Evolutionary conservation across 2,888 invertebrate species (phyloP).

Genomic region (Hypomecis atomaria): DNA sequence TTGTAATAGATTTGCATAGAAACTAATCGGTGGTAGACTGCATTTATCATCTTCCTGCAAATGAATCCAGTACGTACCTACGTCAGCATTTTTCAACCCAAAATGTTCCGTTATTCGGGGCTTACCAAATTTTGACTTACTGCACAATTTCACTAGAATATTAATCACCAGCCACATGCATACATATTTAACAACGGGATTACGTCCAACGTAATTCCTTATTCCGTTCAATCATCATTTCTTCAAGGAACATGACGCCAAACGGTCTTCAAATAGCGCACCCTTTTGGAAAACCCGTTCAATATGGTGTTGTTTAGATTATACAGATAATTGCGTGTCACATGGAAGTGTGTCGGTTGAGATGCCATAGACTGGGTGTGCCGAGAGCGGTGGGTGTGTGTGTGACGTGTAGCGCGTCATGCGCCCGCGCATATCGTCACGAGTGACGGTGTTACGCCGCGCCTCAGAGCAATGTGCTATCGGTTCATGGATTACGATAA

Average conservation of each 20-base stretch:
- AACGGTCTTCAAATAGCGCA: conserved; percentile 3
- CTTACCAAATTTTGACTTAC: too few species aligned
- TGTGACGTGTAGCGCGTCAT: conserved; percentile 16
- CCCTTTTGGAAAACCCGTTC: conserved; percentile 8
- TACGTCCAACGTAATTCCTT: not conserved
- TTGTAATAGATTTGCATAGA: too few species aligned
- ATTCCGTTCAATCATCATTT: not conserved
- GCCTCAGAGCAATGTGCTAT: not conserved
- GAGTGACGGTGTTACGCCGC: not conserved
- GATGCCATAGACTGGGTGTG: conserved; percentile 6
- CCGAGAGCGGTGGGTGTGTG: conserved; percentile 12
- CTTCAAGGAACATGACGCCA: conserved; percentile 24
- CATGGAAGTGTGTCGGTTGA: not conserved
- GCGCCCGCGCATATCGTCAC: conserved; percentile 19
- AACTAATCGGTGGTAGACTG: too few species aligned
- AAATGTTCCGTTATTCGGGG: too few species aligned
- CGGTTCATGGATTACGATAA: conserved; percentile 7
- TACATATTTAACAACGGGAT: conserved; percentile 1
- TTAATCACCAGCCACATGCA: not conserved
- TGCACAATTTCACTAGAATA: not conserved
- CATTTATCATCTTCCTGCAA: too few species aligned
- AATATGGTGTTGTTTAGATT: conserved; percentile 2
- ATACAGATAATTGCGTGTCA: not conserved
- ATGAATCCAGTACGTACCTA: too few species aligned
- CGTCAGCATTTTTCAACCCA: too few species aligned